phyloP scores from a whole-genome alignment of 2,888 invertebrate genomes.

The Eupithecia subfuscata region DNA sequence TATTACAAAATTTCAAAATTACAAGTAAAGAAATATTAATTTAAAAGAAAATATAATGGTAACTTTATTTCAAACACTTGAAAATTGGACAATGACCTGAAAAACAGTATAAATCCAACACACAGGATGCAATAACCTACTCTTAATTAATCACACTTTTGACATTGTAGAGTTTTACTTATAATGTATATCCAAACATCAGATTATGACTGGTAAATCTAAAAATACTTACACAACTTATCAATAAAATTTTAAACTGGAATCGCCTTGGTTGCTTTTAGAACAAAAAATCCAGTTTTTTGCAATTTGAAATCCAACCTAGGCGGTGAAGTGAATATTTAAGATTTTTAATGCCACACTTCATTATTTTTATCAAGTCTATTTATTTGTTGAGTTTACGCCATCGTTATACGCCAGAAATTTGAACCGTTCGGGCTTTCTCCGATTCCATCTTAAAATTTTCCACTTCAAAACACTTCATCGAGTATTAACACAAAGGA shows the following conservation, averaged over 20 bases:
- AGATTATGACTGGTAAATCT: conserved; percentile 77
- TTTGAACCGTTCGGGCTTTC: no score
- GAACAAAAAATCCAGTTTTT: neutral
- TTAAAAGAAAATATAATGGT: conserved; percentile 22
- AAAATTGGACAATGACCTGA: conserved; percentile 72
- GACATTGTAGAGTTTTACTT: conserved; percentile 82
- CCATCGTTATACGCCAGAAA: neutral
- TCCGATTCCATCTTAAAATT: conserved; percentile 51
- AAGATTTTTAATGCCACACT: neutral
- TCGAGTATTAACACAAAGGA: conserved; percentile 74
- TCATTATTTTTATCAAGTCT: neutral
- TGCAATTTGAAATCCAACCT: neutral
- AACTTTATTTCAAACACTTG: conserved; percentile 25
- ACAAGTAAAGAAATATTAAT: neutral
- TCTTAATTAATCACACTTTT: conserved; percentile 84
- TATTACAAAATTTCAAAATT: neutral
- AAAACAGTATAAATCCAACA: conserved; percentile 73
- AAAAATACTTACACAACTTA: conserved; percentile 76
- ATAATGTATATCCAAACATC: conserved; percentile 76
- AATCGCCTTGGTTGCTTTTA: neutral
- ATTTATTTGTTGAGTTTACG: neutral
- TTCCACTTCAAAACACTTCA: conserved; percentile 78
- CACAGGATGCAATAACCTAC: conserved; percentile 70
- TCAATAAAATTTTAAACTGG: conserved; percentile 63
- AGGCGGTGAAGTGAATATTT: neutral